Evolutionary conservation across 2,113 vertebrate genomes (phyloP), one percentile per base, ranked within the genome.

Genomic region (Barnardius zonarius): DNA sequence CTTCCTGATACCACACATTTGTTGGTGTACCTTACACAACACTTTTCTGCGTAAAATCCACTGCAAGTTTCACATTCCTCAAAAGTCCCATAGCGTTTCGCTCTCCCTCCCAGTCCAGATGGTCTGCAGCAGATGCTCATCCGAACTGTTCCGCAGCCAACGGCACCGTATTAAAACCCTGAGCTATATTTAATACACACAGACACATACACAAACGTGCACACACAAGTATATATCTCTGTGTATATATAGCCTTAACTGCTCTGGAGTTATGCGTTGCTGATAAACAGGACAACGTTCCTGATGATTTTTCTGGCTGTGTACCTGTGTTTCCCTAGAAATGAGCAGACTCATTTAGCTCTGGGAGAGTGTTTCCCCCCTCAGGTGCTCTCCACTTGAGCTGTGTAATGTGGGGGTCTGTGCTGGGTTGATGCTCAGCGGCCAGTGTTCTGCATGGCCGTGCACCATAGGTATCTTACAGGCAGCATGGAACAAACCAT

Each of bases 71-170:
- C 81, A 33, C 80, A 83, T 94, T 93, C 86, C 57, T 96, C 84
- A 73, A 55, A 62, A 96, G 81, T 82, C 83, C 82, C 48, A 3
- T 12, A 66, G 49, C 2, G 0, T 90, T 90, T 91, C 2, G 1
- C 49, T 95, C 67, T 92, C 48, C 16, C n/a, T 95, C 44, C 39
- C 6, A 46, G 87, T 83, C 91, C 93, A 97, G 95, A 97, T 96
- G 94, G 95, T 83, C 78, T 75, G 54, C 86, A 76, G 89, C 96
- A 97, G 95, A 95, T 96, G 95, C 93, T 92, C 22, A 67, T 77
- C 76, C 1, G 2, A 91, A 86, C 74, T 64, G 69, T 92, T 84
- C 85, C 0, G 0, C 52, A 78, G 86, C 78, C 93, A 86, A 86
- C 0, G 5, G 39, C 6, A 17, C 76, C 0, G 0, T 84, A 87